Evolutionary conservation across 2,113 vertebrate genomes (phyloP), one percentile per base, ranked within the genome.

Genomic region (Leuciscus idus): DNA sequence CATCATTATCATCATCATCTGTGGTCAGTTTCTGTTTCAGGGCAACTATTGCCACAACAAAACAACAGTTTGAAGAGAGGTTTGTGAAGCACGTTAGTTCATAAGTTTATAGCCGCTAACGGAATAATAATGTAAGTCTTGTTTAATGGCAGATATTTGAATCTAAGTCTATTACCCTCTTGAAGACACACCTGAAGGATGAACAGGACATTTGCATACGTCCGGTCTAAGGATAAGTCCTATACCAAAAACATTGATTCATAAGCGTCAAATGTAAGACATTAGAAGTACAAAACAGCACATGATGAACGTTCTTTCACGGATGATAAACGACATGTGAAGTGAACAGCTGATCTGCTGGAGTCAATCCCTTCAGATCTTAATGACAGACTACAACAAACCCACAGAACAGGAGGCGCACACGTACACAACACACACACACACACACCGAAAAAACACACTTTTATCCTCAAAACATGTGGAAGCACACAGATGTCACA

Each of bases 321-420:
- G 36, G 33, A 12, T 73, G 55, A 70, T 39, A 64, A 23, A 33
- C 66, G 74, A 48, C 4, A 43, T 70, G 33, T 52, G 84, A 84
- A 84, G 64, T 36, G 15, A 83, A 80, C 85, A 77, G 83, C 80
- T 89, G 85, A 87, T 70, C 19, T 46, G 30, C 76, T 33, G 52
- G 66, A 88, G 74, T 64, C 28, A 87, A 72, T 82, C 84, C 85
- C 83, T 89, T 90, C 39, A 81, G 61, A 48, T 81, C n/a, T 28
- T 90, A 90, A 90, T 90, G 76, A 87, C 84, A 87, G 86, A 85
- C 76, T 50, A 75, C 50, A 48, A 75, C 70, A 59, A 75, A 76
- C 62, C 30, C 70, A 33, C n/a, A 74, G 17, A 82, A 36, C 43
- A 78, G 80, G 21, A 72, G 43, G 30, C 66, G 79, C 82, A 55